These are phyloP conservation scores for Margaritifera margaritifera DNA, from an alignment of 2,888 invertebrate genomes.

Conservation along the genomic window DNA sequence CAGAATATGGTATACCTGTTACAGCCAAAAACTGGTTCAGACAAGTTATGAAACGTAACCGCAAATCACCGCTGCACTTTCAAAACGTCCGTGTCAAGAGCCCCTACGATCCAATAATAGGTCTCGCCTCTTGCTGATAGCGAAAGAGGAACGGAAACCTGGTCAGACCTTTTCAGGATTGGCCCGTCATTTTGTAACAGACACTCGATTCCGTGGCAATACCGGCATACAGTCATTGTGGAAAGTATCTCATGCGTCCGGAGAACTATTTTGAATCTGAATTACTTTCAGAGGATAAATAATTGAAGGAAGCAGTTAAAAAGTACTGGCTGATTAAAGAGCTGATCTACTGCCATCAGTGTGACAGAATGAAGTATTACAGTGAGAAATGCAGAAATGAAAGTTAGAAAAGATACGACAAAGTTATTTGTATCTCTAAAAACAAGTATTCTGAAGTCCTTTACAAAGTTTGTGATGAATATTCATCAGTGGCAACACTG, in stretches of 20 bases:
- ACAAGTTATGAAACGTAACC: slow-evolving; percentile 32
- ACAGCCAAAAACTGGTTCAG: slow-evolving; percentile 52
- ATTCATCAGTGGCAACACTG: slow-evolving; percentile 15
- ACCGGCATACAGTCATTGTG: slow-evolving; percentile 50
- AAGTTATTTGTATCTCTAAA: slow-evolving; percentile 49
- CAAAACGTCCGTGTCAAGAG: slow-evolving; percentile 49
- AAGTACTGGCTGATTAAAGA: slow-evolving; percentile 45
- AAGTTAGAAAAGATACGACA: slow-evolving; percentile 57
- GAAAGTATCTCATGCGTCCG: slow-evolving; percentile 47
- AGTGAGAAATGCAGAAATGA: slow-evolving; percentile 42
- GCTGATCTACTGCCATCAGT: slow-evolving; percentile 42
- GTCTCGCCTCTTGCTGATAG: slow-evolving; percentile 34
- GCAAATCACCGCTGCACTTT: slow-evolving; percentile 42
- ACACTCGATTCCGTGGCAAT: slow-evolving; percentile 42
- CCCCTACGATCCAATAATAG: slow-evolving; percentile 43
- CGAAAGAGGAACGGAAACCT: slow-evolving; percentile 26
- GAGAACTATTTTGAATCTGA: slow-evolving; percentile 46
- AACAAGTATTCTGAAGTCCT: slow-evolving; percentile 44
- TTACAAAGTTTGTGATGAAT: slow-evolving; percentile 48
- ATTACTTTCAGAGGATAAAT: slow-evolving; percentile 30
- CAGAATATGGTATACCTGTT: slow-evolving; percentile 39
- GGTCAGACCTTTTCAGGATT: slow-evolving; percentile 49
- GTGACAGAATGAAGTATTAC: no score
- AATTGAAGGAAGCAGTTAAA: slow-evolving; percentile 36
- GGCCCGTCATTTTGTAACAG: slow-evolving; percentile 49